Conservation (phyloP, 1,140 invertebrate species). For the Nebria ingens region DNA sequence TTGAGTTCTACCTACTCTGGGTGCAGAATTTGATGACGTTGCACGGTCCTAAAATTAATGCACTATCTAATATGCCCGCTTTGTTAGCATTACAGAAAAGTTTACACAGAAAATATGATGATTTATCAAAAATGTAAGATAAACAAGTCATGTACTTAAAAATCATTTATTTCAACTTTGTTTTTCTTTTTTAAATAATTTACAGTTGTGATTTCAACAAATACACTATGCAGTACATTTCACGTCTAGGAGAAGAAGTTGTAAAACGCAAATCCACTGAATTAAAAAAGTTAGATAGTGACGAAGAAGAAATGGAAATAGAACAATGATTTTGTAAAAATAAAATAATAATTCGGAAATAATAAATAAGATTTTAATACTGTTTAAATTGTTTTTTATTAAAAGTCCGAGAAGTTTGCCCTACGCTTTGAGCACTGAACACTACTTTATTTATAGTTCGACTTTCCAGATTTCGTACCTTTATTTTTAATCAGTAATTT, state of each 20-base stretch:
- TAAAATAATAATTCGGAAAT: not conserved
- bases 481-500: too few species aligned
- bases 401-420: not conserved
- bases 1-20: constrained; percentile 86
- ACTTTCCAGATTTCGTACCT: too few species aligned
- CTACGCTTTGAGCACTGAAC: too few species aligned
- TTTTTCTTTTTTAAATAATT: constrained; percentile 22
- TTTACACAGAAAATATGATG: constrained; percentile 65
- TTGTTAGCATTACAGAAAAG: constrained; percentile 70
- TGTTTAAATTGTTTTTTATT: not conserved
- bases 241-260: constrained; percentile 41
- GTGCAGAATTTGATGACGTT: constrained; percentile 37
- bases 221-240: constrained; percentile 58
- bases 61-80: constrained; percentile 43
- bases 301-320: constrained; percentile 20
- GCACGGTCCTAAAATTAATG: constrained; percentile 40
- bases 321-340: not conserved
- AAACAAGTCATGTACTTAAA: not conserved
- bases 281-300: constrained; percentile 13
- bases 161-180: constrained; percentile 11
- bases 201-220: constrained; percentile 73
- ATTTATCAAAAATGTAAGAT: constrained; percentile 75
- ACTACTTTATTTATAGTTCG: too few species aligned
- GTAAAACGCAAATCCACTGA: constrained; percentile 23
- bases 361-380: not conserved